Conservation (phyloP, 2,797 vertebrate genomes). For the Pseudomugil tenellus region DNA sequence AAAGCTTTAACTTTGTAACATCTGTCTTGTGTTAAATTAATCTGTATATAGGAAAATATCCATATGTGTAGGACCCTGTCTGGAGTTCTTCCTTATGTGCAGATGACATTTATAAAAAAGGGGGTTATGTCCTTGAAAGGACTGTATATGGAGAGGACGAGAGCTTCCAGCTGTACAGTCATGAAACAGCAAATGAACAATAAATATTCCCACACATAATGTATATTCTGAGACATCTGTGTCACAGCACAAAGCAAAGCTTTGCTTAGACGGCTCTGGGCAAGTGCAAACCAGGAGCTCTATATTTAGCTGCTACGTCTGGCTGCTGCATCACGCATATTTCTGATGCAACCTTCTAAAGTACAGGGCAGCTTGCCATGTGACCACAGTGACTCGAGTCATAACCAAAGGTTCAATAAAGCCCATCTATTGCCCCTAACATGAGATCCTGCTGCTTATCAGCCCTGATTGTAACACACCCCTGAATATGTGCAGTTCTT, state of each 20-base stretch:
- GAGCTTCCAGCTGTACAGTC: background rate
- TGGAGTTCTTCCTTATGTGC: background rate
- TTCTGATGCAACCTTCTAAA: slow-evolving; percentile 71
- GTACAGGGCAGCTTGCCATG: slow-evolving; percentile 43
- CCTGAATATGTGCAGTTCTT: background rate
- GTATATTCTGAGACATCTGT: slow-evolving; percentile 23
- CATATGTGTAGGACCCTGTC: background rate
- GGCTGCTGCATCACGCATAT: slow-evolving; percentile 67
- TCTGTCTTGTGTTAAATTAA: background rate
- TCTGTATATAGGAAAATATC: background rate
- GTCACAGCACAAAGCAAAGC: background rate
- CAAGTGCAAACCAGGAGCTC: slow-evolving; percentile 53
- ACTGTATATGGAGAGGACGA: background rate
- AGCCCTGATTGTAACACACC: background rate
- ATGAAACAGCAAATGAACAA: slow-evolving; percentile 1
- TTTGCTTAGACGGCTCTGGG: slow-evolving; percentile 37
- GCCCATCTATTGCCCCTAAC: slow-evolving; percentile 12
- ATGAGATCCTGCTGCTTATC: slow-evolving; percentile 20
- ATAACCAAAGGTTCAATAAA: slow-evolving; percentile 26
- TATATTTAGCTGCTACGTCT: slow-evolving; percentile 75
- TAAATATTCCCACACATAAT: background rate
- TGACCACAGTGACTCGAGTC: slow-evolving; percentile 45
- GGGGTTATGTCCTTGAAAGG: background rate
- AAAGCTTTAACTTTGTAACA: background rate
- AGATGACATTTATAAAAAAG: background rate